A percentile compares a stretch with the other conserved stretches of the same genome.
These are phyloP conservation scores for Popillia japonica DNA, from an alignment of 1,140 invertebrate genomes.

Conservation along the genomic window DNA sequence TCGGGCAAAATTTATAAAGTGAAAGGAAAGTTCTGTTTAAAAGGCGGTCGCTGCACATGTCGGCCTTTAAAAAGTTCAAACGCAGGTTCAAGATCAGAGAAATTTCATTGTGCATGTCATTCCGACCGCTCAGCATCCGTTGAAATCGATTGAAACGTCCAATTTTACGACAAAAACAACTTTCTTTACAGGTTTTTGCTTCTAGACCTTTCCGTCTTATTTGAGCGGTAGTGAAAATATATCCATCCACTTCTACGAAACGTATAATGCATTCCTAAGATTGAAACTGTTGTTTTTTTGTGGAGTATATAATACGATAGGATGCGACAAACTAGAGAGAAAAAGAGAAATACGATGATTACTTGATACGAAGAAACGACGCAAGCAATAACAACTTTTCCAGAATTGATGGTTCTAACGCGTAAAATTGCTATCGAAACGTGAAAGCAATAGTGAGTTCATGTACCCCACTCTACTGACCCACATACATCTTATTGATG, in stretches of 20 bases:
- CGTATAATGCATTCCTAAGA: not conserved
- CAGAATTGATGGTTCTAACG: not conserved
- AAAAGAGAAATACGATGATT: not conserved
- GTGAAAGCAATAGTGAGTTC: conserved; percentile 39
- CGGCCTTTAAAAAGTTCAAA: conserved; percentile 19
- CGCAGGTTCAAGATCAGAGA: conserved; percentile 25
- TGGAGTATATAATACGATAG: too few species aligned
- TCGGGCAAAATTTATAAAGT: conserved; percentile 13
- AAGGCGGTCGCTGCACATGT: conserved; percentile 28
- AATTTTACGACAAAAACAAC: conserved; percentile 7
- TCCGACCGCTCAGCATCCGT: conserved; percentile 1
- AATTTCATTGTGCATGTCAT: conserved; percentile 27
- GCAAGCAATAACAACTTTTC: not conserved
- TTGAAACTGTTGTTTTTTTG: too few species aligned
- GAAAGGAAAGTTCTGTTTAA: conserved; percentile 26
- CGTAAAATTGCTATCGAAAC: conserved; percentile 32
- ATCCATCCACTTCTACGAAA: not conserved
- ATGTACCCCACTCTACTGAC: conserved; percentile 38
- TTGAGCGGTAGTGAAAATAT: not conserved
- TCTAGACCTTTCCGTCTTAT: not conserved
- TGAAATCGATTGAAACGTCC: conserved; percentile 8
- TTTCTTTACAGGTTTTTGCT: conserved; percentile 16
- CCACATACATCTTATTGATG: conserved; percentile 23
- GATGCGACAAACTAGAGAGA: not conserved
- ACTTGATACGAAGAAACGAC: conserved; percentile 1